Conservation (phyloP, 2,888 invertebrate genomes). For the Allygus modestus region DNA sequence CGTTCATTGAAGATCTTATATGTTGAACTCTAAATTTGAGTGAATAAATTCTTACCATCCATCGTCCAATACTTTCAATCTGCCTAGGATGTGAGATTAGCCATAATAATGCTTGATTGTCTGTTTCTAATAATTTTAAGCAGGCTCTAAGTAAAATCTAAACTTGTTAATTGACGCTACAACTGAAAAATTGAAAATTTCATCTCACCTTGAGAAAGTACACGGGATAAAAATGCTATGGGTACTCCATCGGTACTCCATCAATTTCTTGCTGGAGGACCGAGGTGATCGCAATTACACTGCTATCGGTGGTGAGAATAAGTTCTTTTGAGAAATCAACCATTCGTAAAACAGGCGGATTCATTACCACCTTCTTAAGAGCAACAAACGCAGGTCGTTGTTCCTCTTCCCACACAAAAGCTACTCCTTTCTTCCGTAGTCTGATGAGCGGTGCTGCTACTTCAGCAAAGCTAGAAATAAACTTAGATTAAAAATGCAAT, state of each 20-base stretch:
- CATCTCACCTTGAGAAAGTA: background rate
- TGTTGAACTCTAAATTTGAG: constrained; percentile 42
- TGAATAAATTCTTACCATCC: constrained; percentile 23
- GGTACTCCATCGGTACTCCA: background rate
- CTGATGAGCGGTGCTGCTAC: background rate
- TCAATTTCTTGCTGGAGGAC: constrained; percentile 11
- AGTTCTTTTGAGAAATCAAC: background rate
- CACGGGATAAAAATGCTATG: background rate
- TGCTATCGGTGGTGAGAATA: background rate
- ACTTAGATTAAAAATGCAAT: constrained; percentile 70
- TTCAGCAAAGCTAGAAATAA: constrained; percentile 67
- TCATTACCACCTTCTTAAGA: background rate
- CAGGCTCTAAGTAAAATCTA: constrained; percentile 36
- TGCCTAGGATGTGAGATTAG: background rate
- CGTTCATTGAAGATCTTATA: constrained; percentile 9
- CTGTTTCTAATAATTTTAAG: constrained; percentile 31
- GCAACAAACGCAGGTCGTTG: constrained; percentile 53
- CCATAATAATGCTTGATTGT: constrained; percentile 24
- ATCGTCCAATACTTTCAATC: background rate
- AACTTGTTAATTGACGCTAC: constrained; percentile 38
- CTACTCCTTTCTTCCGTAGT: background rate
- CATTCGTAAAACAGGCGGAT: constrained; percentile 62
- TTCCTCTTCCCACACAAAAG: background rate
- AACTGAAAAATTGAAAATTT: constrained; percentile 16
- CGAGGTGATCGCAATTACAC: background rate